Evolutionary conservation across 2,113 vertebrate genomes (phyloP).

Genomic region (Laticauda colubrina): DNA sequence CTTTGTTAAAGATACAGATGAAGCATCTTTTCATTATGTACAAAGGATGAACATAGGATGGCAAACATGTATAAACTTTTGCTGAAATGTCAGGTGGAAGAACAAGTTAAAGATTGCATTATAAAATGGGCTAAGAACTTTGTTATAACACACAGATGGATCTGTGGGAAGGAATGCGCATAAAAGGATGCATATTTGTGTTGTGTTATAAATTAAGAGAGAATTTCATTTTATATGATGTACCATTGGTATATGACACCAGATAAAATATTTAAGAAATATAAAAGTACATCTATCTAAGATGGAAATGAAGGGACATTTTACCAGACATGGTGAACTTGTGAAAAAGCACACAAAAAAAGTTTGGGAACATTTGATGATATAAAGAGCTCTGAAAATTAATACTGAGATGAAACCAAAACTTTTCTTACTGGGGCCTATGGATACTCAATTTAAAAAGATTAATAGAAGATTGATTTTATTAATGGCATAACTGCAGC

Average conservation of each 20-base stretch:
- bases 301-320: background rate
- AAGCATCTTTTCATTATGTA: background rate
- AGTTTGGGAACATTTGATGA: background rate
- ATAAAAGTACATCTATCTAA: background rate
- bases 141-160: background rate
- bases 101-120: background rate
- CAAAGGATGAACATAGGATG: background rate
- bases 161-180: background rate
- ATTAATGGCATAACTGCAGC: background rate
- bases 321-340: background rate
- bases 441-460: background rate
- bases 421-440: background rate
- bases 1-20: background rate
- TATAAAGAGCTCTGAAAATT: background rate
- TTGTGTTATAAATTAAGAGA: background rate
- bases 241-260: background rate
- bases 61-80: background rate
- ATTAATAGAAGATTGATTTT: background rate
- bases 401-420: background rate
- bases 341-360: background rate
- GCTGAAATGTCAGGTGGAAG: background rate
- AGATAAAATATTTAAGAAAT: background rate
- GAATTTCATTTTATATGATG: background rate
- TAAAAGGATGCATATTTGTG: background rate
- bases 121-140: background rate